Percentiles rank a stretch among this genome's conserved stretches.
These are phyloP conservation scores for Meriones unguiculatus DNA, from an alignment of 2,113 vertebrate genomes.

Conservation along the genomic window DNA sequence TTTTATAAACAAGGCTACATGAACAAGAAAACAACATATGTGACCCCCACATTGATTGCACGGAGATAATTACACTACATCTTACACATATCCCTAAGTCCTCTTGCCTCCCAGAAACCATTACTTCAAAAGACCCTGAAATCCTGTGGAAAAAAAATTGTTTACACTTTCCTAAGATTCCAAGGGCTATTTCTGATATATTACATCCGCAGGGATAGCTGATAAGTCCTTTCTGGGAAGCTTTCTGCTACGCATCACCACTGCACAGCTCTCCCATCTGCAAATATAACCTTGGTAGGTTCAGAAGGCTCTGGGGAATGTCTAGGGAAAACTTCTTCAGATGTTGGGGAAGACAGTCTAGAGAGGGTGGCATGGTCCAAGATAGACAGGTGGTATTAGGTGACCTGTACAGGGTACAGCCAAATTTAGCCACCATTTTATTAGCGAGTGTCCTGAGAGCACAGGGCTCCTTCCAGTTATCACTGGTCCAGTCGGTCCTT, in stretches of 20 bases:
- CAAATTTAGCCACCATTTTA: not conserved
- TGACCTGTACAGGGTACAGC: not conserved
- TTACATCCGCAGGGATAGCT: no score
- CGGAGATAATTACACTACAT: not conserved
- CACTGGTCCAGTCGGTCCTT: not conserved
- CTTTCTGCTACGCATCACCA: not conserved
- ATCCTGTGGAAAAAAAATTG: not conserved
- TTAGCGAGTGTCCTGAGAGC: not conserved
- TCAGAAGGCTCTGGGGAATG: not conserved
- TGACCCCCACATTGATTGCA: not conserved
- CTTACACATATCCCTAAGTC: not conserved
- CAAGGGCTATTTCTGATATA: not conserved
- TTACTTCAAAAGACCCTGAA: not conserved
- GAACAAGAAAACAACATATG: slow-evolving; percentile 5
- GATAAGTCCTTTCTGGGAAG: not conserved
- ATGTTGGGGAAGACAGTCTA: not conserved
- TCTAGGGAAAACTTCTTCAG: not conserved
- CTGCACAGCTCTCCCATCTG: not conserved
- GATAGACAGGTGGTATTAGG: not conserved
- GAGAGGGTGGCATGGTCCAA: not conserved
- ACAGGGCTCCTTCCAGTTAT: not conserved
- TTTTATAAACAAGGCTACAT: slow-evolving; percentile 25
- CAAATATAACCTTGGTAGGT: not conserved
- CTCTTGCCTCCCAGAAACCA: not conserved
- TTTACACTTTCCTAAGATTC: not conserved